Evolutionary conservation across 2,113 vertebrate species (phyloP).

Genomic region (Siniperca knerii): DNA sequence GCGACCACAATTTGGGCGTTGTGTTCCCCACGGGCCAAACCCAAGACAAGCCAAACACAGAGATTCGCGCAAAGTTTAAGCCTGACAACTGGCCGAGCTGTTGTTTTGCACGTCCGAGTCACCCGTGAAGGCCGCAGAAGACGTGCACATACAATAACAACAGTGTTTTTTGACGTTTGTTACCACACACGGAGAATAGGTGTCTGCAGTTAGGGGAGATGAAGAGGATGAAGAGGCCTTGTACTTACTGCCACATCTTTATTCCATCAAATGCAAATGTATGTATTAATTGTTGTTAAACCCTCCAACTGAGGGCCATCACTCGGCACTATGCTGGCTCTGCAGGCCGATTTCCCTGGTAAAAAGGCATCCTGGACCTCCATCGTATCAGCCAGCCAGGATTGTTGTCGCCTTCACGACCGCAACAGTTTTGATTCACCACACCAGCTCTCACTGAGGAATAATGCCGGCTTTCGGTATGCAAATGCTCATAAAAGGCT

Average conservation of each 20-base stretch:
- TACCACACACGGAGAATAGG: not conserved
- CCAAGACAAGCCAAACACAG: not conserved
- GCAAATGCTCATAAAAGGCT: slow-evolving; percentile 28
- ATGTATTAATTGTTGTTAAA: not conserved
- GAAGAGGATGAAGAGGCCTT: too few species aligned
- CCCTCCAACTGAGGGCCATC: not conserved
- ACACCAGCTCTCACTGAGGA: not conserved
- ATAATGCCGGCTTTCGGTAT: slow-evolving; percentile 37
- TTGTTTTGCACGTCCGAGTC: not conserved
- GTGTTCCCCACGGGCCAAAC: not conserved
- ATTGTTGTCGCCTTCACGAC: too few species aligned
- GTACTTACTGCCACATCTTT: not conserved
- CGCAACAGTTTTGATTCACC: not conserved
- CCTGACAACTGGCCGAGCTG: not conserved
- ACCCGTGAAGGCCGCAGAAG: not conserved
- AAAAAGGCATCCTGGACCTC: not conserved
- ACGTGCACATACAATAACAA: too few species aligned
- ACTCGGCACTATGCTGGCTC: not conserved
- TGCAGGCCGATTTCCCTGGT: not conserved
- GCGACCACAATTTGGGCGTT: not conserved
- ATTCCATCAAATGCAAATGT: not conserved
- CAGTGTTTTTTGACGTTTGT: not conserved
- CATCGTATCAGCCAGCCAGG: not conserved
- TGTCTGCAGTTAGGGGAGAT: too few species aligned
- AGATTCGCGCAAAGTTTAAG: not conserved